Conservation (phyloP, 1,140 invertebrate genomes). For the Tribolium madens region DNA sequence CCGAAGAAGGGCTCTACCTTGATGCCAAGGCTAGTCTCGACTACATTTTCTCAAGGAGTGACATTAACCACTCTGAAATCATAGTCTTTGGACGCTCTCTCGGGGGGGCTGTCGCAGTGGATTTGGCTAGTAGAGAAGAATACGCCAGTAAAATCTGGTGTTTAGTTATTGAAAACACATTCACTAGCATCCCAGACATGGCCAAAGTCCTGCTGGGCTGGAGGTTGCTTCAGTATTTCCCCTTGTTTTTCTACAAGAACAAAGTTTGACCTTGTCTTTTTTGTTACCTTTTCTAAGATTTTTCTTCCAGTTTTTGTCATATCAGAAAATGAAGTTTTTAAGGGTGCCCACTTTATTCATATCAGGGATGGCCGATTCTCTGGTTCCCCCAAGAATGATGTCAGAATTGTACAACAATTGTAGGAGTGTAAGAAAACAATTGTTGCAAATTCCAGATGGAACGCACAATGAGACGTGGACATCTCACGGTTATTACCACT, state of each 20-base stretch:
- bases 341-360: slow-evolving; percentile 81
- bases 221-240: slow-evolving; percentile 78
- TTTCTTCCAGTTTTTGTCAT: slow-evolving; percentile 77
- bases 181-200: slow-evolving; percentile 95
- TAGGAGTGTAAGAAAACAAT: slow-evolving; percentile 76
- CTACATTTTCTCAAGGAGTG: slow-evolving; percentile 82
- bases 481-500: slow-evolving; percentile 63
- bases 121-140: slow-evolving; percentile 81
- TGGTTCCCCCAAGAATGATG: slow-evolving; percentile 92
- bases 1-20: slow-evolving; percentile 87
- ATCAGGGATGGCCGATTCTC: slow-evolving; percentile 83
- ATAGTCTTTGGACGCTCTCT: slow-evolving; percentile 94
- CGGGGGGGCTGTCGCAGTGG: slow-evolving; percentile 74
- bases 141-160: slow-evolving; percentile 84
- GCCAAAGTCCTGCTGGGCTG: slow-evolving; percentile 80
- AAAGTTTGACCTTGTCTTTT: slow-evolving; percentile 70
- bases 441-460: slow-evolving; percentile 79
- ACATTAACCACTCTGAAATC: slow-evolving; percentile 88
- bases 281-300: background rate
- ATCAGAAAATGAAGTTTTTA: slow-evolving; percentile 76
- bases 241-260: slow-evolving; percentile 84
- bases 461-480: slow-evolving; percentile 93
- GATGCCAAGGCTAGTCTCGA: slow-evolving; percentile 91
- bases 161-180: slow-evolving; percentile 94
- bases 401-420: slow-evolving; percentile 79